Evolutionary conservation across 2,888 invertebrate species (phyloP), one percentile per base, ranked within the genome.

Genomic region (Trichacis sp.): DNA sequence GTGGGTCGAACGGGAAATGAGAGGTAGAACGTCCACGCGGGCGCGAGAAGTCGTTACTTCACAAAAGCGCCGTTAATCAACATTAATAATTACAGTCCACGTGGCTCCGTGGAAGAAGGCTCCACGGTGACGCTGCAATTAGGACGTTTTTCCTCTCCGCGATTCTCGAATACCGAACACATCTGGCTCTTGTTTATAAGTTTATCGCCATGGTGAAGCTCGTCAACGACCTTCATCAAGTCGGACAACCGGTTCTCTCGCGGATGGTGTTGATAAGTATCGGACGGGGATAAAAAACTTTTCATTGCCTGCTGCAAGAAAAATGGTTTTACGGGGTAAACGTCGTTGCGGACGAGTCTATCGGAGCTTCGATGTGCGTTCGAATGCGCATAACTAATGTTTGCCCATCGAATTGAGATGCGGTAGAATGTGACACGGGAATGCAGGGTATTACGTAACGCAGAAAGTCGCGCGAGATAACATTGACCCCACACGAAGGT

Each of bases 21-120:
- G 42, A 62, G 56, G 55, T 58, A 55, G 36, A 46, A 17, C 65
- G 55, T 62, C 48, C 57, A 64, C 53, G 57, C 56, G 40, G 60
- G 54, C 49, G 68, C 56, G 51, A 58, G 56, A 58, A 69, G 65
- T 68, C 68, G 64, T 72, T 71, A 69, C 56, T 64, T 29, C 49
- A 38, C 45, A 55, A 24, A 52, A 47, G 51, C 57, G 61, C 66
- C 72, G 68, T 74, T 73, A 74, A 76, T 73, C 70, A 73, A 59
- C 64, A 61, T 70, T 68, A 68, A 73, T 73, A 72, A 75, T 73
- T 69, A 66, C 70, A 47, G 57, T 43, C 52, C 52, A 49, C 60
- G 59, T 64, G 58, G 52, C 46, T 50, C 56, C 40, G 36, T 54
- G 58, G 55, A 64, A 56, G 63, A 64, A 64, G 56, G 60, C 58